Conservation (phyloP, 2,797 vertebrate species). For the Falco novaeseelandiae region DNA sequence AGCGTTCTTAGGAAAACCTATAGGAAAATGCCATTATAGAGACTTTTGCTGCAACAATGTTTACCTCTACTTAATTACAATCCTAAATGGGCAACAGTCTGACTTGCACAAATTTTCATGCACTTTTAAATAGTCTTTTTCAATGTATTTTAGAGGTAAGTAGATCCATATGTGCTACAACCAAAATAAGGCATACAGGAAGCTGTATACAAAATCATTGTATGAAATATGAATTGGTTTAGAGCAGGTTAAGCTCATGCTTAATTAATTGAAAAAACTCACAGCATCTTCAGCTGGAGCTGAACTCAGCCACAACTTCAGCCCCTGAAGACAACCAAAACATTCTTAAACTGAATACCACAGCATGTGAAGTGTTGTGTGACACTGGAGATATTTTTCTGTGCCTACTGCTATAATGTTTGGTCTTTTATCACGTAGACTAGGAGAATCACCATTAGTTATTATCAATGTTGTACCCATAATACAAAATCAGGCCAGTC, state of each 20-base stretch:
- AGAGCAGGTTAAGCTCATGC: neutral
- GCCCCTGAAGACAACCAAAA: neutral
- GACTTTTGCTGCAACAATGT: neutral
- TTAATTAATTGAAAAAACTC: neutral
- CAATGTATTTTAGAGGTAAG: neutral
- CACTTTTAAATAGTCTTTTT: neutral
- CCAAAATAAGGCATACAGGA: neutral
- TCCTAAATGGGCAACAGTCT: neutral
- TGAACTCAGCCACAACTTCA: neutral
- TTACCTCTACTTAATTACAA: neutral
- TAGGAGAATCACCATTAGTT: neutral
- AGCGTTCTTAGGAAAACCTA: neutral
- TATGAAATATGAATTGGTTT: neutral
- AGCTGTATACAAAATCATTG: neutral
- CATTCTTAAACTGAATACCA: neutral
- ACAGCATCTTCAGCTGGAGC: neutral
- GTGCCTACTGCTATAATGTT: neutral
- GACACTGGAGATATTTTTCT: neutral
- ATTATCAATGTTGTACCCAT: neutral
- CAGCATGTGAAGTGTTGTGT: neutral
- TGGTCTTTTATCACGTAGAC: neutral
- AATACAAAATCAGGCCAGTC: neutral
- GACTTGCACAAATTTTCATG: neutral
- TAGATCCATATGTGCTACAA: neutral
- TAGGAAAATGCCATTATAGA: neutral